Evolutionary conservation across 2,888 invertebrate species (phyloP).

Genomic region (Caenorhabditis sp.): DNA sequence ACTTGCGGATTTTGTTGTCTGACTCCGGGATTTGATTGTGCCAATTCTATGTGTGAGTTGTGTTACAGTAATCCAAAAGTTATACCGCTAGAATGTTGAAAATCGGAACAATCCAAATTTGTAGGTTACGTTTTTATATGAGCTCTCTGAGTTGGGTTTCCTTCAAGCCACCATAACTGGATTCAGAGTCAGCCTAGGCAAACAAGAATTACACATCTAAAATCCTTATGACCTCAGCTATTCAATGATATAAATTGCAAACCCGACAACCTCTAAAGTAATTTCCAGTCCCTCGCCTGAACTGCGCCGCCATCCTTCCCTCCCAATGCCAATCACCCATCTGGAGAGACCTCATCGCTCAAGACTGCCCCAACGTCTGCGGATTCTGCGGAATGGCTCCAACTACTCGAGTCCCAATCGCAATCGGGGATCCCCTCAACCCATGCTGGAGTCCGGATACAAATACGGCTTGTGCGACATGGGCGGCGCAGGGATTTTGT

Average conservation of each 20-base stretch:
- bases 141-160: too few species aligned
- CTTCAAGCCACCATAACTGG: not conserved
- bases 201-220: too few species aligned
- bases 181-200: too few species aligned
- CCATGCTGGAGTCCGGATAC: too few species aligned
- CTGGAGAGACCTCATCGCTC: not conserved
- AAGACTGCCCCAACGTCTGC: slow-evolving; percentile 5
- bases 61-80: not conserved
- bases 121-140: too few species aligned
- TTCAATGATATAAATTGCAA: too few species aligned
- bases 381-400: slow-evolving; percentile 3
- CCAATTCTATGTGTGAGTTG: slow-evolving; percentile 48
- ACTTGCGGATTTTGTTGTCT: slow-evolving; percentile 68
- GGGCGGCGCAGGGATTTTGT: slow-evolving; percentile 13
- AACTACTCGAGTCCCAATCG: not conserved
- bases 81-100: not conserved
- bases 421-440: not conserved
- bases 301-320: not conserved
- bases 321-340: not conserved
- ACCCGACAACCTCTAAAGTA: too few species aligned
- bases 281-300: slow-evolving; percentile 6
- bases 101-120: not conserved
- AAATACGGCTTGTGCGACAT: not conserved
- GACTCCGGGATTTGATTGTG: slow-evolving; percentile 55
- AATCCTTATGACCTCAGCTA: too few species aligned